Conservation (phyloP, 2,888 invertebrate genomes). For the Andrena marginata region DNA sequence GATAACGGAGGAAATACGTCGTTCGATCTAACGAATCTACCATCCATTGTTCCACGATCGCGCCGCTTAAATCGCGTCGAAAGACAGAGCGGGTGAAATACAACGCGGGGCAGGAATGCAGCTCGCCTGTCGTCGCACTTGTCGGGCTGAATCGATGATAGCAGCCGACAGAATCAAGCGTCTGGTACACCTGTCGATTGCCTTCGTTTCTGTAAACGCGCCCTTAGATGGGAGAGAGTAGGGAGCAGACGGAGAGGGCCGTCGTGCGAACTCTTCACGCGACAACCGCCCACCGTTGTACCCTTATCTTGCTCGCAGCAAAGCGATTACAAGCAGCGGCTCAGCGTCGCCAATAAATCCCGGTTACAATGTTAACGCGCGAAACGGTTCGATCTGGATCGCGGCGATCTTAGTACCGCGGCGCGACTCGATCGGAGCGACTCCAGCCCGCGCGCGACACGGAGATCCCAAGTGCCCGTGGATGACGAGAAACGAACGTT, state of each 20-base stretch:
- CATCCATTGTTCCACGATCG: constrained; percentile 15
- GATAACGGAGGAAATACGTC: constrained; percentile 1
- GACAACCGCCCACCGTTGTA: constrained; percentile 48
- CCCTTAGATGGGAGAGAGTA: constrained; percentile 5
- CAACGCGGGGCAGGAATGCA: no score
- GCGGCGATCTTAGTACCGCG: constrained; percentile 30
- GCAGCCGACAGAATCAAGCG: constrained; percentile 9
- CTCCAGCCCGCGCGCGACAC: neutral
- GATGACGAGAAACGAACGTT: neutral
- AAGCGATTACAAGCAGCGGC: constrained; percentile 76
- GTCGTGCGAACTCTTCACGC: constrained; percentile 45
- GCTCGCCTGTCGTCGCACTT: constrained; percentile 9
- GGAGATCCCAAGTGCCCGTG: neutral
- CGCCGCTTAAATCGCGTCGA: constrained; percentile 11
- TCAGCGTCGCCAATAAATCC: constrained; percentile 73
- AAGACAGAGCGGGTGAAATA: neutral
- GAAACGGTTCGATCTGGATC: constrained; percentile 57
- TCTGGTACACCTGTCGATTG: constrained; percentile 42
- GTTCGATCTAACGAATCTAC: neutral
- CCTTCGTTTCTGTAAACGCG: constrained; percentile 48
- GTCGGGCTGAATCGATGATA: constrained; percentile 14
- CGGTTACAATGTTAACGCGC: constrained; percentile 69
- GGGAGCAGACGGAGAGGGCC: constrained; percentile 48
- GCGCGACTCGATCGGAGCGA: constrained; percentile 11
- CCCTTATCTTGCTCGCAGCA: constrained; percentile 62